Evolutionary conservation across 2,113 vertebrate species (phyloP).

Genomic region (Notothenia rossii): DNA sequence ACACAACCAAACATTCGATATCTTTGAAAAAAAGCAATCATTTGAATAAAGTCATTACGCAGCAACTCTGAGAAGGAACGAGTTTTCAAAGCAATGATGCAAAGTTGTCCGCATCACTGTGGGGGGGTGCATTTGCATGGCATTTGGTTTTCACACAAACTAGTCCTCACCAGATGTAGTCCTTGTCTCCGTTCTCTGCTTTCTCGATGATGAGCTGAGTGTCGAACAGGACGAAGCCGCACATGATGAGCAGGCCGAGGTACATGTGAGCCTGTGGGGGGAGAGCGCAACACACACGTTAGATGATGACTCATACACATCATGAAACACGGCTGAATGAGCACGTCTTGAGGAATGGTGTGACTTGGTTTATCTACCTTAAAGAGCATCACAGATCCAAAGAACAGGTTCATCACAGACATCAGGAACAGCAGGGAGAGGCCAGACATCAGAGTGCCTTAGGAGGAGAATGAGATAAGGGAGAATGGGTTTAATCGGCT

Average conservation of each 20-base stretch:
- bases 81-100: neutral
- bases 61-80: neutral
- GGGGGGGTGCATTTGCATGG: neutral
- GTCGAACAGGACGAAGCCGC: constrained; percentile 97
- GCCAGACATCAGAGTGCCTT: constrained; percentile 92
- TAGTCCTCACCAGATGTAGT: constrained; percentile 93
- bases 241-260: constrained; percentile 93
- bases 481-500: neutral
- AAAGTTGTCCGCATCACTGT: neutral
- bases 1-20: no score
- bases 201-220: constrained; percentile 99
- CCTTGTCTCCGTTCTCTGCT: constrained; percentile 95
- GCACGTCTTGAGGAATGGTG: no score
- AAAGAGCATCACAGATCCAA: constrained; percentile 90
- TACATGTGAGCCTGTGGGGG: constrained; percentile 90
- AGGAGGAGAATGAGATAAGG: neutral
- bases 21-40: no score
- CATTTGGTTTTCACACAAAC: constrained; percentile 10
- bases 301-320: neutral
- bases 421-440: constrained; percentile 89
- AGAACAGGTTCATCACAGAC: constrained; percentile 90
- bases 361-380: constrained; percentile 79
- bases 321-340: neutral
- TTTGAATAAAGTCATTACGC: neutral
- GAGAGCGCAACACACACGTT: neutral